Evolutionary conservation across 2,113 vertebrate genomes (phyloP), one percentile per base, ranked within the genome.

Genomic region (Noctilio leporinus): DNA sequence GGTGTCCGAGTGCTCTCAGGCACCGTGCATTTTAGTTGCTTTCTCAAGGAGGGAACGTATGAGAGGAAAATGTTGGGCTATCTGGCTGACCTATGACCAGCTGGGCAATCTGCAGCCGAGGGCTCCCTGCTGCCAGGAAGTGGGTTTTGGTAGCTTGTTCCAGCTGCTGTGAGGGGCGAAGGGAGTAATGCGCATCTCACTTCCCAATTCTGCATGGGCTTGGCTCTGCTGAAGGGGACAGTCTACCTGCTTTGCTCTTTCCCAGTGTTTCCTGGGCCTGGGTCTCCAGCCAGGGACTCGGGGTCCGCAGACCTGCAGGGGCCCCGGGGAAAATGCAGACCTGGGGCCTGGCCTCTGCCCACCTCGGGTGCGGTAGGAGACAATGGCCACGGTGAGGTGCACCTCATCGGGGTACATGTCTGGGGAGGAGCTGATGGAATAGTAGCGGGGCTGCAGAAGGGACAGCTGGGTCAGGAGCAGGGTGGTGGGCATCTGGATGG

Each of bases 381-480:
- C 99, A 89, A 99, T 98, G 0, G 99, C 99, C 94, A 99, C 99
- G 0, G 99, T 99, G 97, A 99, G 99, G 97, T 99, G 99, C 67
- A 99, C 99, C 98, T 99, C 99, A 0, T 98, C 99, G 0, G 99
- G 99, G 97, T 99, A 98, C 97, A 99, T 97, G 94, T 99, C 99
- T 0, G 99, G 99, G 7, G 99, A 99, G 67, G 99, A 99, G 97
- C 99, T 99, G 98, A 99, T 99, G 91, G 99, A 99, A 78, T 99
- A 99, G 98, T 99, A 99, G 38, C 99, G 99, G 0, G 99, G 99
- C 93, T 99, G 99, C 77, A 99, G 98, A 83, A 99, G 98, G 0
- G 99, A 99, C 45, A 99, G 99, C 98, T 99, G 99, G 5, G 99
- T 99, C 76, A 99, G 98, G 65, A 99, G 99, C 97, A 99, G 98